Conservation (phyloP, 37 sponge, comb jelly and placozoan genomes). For the Ianthella basta region DNA sequence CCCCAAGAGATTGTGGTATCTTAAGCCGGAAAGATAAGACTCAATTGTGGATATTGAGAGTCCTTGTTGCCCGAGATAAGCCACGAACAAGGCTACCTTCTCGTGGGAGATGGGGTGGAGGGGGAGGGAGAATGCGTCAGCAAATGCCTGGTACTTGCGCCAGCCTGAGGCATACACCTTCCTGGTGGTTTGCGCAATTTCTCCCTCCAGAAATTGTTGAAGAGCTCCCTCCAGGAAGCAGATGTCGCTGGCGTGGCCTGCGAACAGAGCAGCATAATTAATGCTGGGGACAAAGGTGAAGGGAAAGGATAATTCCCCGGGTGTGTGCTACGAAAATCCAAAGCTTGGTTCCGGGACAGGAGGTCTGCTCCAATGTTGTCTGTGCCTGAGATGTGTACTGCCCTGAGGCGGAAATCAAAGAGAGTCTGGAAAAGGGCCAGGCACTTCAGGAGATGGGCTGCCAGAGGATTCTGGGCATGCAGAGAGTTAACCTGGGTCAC, state of each 20-base stretch:
- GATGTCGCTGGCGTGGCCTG: conserved; percentile 42
- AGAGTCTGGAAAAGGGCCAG: conserved; percentile 43
- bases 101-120: conserved; percentile 42
- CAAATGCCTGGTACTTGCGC: conserved; percentile 25
- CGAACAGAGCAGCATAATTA: conserved; percentile 14
- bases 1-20: conserved; percentile 20
- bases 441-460: conserved; percentile 54
- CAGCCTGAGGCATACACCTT: conserved; percentile 25
- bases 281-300: conserved; percentile 19
- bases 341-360: conserved; percentile 28
- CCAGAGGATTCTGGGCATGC: conserved; percentile 5
- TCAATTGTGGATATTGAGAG: conserved; percentile 31
- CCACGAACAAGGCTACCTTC: conserved; percentile 29
- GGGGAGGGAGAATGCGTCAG: not conserved
- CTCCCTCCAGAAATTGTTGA: conserved; percentile 11
- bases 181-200: conserved; percentile 38
- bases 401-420: conserved; percentile 13
- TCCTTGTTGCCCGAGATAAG: conserved; percentile 15
- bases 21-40: conserved; percentile 38
- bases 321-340: not conserved
- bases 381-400: conserved; percentile 51
- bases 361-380: conserved; percentile 45
- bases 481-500: conserved; percentile 40
- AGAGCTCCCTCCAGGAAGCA: conserved; percentile 42
- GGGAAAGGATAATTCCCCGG: not conserved